A percentile compares a stretch with the other conserved stretches of the same genome.
Evolutionary conservation across 2,888 invertebrate genomes (phyloP).

Genomic region (Chirona hameri): DNA sequence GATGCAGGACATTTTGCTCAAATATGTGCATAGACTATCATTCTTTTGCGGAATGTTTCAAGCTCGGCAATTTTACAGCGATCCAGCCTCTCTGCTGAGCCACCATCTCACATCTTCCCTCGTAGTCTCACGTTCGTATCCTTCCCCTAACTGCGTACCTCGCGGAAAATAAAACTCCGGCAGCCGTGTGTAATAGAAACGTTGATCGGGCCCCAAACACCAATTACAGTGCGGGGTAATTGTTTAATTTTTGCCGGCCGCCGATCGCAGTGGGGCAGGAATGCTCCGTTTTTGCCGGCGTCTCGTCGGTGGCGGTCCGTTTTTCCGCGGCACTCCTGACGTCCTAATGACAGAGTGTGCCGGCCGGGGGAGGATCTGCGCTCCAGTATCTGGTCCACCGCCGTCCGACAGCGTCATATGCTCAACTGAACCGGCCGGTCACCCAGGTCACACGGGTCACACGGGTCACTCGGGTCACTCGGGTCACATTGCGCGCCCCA

Average conservation of each 20-base stretch:
- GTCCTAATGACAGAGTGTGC: background rate
- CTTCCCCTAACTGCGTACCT: background rate
- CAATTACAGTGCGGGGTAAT: background rate
- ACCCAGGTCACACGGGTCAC: background rate
- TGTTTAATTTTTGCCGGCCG: conserved; percentile 1
- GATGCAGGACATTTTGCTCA: no score
- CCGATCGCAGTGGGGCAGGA: background rate
- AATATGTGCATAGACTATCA: no score
- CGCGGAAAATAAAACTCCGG: background rate
- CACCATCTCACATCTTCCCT: no score
- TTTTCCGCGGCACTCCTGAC: background rate
- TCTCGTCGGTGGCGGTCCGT: conserved; percentile 4
- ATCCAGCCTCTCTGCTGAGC: no score
- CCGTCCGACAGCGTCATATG: background rate
- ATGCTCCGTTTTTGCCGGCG: background rate
- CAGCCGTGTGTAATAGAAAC: conserved; percentile 10
- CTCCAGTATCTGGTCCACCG: background rate
- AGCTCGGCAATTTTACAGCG: no score
- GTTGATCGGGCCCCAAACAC: background rate
- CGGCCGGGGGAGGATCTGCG: background rate
- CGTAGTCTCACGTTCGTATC: no score
- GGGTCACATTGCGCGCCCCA: background rate
- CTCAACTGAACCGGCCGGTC: background rate
- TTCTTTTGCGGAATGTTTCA: no score
- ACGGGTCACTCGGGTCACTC: background rate